Evolutionary conservation across 2,113 vertebrate species (phyloP).

Genomic region (Ochotona princeps): DNA sequence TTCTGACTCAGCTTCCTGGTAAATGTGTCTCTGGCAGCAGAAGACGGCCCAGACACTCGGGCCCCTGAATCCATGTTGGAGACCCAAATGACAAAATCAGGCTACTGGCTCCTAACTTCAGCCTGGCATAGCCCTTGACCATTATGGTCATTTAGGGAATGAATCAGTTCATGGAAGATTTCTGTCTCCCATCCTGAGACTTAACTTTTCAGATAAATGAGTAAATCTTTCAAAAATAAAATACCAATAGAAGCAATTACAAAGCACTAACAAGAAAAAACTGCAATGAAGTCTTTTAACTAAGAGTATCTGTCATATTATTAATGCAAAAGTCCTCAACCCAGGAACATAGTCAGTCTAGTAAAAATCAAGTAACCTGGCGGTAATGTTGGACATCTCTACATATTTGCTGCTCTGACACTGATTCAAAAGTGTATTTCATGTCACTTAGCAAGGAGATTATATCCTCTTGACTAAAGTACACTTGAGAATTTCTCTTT

Average conservation of each 20-base stretch:
- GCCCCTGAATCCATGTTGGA: too few species aligned
- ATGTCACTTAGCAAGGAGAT: conserved; percentile 19
- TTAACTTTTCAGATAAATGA: too few species aligned
- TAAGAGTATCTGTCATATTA: not conserved
- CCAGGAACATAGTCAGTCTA: not conserved
- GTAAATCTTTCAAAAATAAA: not conserved
- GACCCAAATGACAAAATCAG: too few species aligned
- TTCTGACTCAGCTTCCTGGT: too few species aligned
- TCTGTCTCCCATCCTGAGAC: too few species aligned
- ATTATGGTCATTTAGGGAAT: too few species aligned
- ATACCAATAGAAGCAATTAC: not conserved
- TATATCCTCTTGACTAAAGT: conserved; percentile 18
- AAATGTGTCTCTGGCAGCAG: too few species aligned
- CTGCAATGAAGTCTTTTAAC: conserved; percentile 33
- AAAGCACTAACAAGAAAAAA: conserved; percentile 25
- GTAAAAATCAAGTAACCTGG: conserved; percentile 37
- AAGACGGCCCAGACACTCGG: too few species aligned
- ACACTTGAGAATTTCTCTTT: conserved; percentile 55
- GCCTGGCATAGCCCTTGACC: too few species aligned
- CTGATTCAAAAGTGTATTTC: conserved; percentile 45
- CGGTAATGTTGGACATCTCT: not conserved
- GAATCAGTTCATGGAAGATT: too few species aligned
- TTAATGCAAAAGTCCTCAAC: not conserved
- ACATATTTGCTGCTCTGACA: not conserved
- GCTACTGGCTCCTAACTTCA: too few species aligned